Percentiles rank a stretch among this genome's conserved stretches.
These are phyloP conservation scores for Peromyscus leucopus DNA, from an alignment of 2,113 vertebrate genomes.

Conservation along the genomic window DNA sequence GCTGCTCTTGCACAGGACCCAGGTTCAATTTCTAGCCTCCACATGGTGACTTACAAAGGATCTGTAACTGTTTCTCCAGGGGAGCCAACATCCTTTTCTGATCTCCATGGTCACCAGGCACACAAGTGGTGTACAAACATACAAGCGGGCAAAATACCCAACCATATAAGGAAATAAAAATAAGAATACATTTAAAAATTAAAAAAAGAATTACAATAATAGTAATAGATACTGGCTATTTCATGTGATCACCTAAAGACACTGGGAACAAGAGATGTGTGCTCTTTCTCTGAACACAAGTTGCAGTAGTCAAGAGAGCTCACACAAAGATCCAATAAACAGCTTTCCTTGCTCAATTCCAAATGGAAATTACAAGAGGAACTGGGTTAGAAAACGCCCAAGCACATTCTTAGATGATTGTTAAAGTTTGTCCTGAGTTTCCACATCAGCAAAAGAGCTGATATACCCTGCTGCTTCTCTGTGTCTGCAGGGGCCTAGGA, in stretches of 20 bases:
- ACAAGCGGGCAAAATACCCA: not conserved
- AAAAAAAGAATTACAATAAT: not conserved
- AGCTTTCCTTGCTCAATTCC: not conserved
- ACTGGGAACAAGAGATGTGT: not conserved
- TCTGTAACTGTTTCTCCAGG: not conserved
- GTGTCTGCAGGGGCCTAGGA: not conserved
- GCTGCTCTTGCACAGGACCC: not conserved
- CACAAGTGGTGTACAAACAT: not conserved
- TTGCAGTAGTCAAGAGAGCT: constrained; percentile 34
- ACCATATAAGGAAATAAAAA: not conserved
- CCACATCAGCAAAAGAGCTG: not conserved
- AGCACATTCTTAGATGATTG: constrained; percentile 11
- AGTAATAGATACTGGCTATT: not conserved
- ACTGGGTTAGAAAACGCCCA: not conserved
- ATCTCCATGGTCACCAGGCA: not conserved
- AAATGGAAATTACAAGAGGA: constrained; percentile 38
- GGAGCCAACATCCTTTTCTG: not conserved
- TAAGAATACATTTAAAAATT: not conserved
- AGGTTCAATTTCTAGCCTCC: not conserved
- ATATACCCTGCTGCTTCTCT: not conserved
- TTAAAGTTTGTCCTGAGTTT: constrained; percentile 10
- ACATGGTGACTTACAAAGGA: not conserved
- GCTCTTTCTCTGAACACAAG: not conserved
- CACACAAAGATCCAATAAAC: not conserved
- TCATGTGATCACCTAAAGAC: not conserved